Evolutionary conservation across 1,140 invertebrate species (phyloP).

Genomic region (Colletes latitarsis): DNA sequence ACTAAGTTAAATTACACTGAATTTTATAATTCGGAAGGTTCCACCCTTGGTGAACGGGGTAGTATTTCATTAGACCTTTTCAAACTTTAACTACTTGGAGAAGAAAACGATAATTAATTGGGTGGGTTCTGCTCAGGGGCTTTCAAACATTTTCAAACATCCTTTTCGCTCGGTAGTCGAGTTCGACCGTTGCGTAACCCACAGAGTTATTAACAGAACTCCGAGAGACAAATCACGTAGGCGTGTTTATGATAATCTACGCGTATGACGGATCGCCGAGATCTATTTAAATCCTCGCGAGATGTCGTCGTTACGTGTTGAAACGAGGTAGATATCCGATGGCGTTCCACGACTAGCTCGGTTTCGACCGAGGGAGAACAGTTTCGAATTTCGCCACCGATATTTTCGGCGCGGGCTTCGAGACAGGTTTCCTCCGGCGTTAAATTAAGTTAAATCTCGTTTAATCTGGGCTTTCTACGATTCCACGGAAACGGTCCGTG

Average conservation of each 20-base stretch:
- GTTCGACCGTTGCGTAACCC: background rate
- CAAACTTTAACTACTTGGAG: too few relatives aligned
- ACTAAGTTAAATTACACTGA: too few relatives aligned
- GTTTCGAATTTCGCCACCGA: constrained; percentile 38
- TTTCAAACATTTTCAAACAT: too few relatives aligned
- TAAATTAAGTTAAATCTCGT: constrained; percentile 52
- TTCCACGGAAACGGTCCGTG: constrained; percentile 31
- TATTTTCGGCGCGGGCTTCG: constrained; percentile 25
- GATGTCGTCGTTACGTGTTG: background rate
- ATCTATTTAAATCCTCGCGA: background rate
- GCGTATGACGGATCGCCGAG: constrained; percentile 23
- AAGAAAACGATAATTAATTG: too few relatives aligned
- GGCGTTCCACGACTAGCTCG: too few relatives aligned
- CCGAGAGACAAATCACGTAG: background rate
- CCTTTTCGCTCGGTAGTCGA: too few relatives aligned
- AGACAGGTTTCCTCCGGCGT: constrained; percentile 16
- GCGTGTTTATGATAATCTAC: constrained; percentile 32
- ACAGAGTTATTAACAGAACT: background rate
- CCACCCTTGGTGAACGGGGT: too few relatives aligned
- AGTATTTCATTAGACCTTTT: too few relatives aligned
- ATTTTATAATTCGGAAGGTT: too few relatives aligned
- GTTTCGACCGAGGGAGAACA: background rate
- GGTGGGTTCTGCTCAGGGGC: too few relatives aligned
- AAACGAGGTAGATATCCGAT: background rate
- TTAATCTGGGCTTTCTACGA: constrained; percentile 46